Base-by-base conservation (phyloP, 2,797 vertebrate species). In the Catharus ustulatus region DNA sequence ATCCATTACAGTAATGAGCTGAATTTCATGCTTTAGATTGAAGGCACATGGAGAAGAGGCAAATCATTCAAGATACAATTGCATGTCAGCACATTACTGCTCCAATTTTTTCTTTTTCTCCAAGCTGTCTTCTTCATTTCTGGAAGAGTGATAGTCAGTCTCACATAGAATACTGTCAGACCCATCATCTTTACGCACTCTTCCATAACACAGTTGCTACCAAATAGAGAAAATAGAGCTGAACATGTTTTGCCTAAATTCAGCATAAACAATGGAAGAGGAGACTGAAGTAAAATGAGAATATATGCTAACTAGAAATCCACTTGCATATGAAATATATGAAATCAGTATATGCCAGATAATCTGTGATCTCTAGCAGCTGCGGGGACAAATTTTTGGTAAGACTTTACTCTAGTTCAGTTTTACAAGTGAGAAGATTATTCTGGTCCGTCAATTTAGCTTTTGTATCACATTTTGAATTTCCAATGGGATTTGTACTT, bases 201-300 rank as follows among this genome's bases (percentile, higher is more conserved):
- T 93, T 90, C 68, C 16, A 0, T 79, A 24, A 93, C 62, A 63
- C 7, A 13, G 59, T 73, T 91, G 74, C 59, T 95, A 7, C 77
- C 87, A 69, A 95, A 84, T 32, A 72, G 58, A 90, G 69, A 94
- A 84, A 86, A 86, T 10, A 69, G 62, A 93, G 34, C 45, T 67
- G 32, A 71, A 58, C 21, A 11, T 54, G 8, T 71, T 89, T 91
- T 66, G 30, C 45, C 71, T 61, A 81, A 95, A 76, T 79, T 87
- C 57, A 59, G 32, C 22, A 21, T 58, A 75, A 89, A 79, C 58
- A 72, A 7, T 59, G 30, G 86, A 77, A 93, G 71, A 78, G 46
- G 71, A 73, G 45, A 24, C 72, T 38, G 55, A 59, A 76, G 63
- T 45, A 59, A 91, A 69, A 76, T 29, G 67, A 59, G 32, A 71